Evolutionary conservation across 2,797 vertebrate genomes (phyloP), one percentile per base, ranked within the genome.

Genomic region (Hypotaenidia okinawae): DNA sequence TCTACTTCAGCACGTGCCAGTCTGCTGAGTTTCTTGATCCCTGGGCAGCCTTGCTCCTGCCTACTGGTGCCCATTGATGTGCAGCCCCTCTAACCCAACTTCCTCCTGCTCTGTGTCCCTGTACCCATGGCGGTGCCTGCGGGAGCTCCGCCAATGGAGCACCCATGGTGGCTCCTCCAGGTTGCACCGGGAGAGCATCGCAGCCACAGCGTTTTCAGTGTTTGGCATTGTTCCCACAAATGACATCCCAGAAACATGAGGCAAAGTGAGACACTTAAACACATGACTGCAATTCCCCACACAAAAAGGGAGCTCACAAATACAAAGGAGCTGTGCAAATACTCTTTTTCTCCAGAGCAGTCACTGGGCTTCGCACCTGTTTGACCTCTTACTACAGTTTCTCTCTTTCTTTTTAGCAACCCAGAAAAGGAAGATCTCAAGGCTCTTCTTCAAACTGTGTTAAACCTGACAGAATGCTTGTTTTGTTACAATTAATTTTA

Each of bases 191-290:
- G 33, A 66, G 0, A 0, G 45, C 8, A 3, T 52, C 13, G 45
- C 37, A 45, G n/a, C 0, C 1, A 64, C n/a, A 64, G 6, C 6
- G 19, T 8, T 39, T 64, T 32, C 0, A 0, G 11, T 43, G 41
- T 4, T 0, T 1, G 41, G 13, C 30, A 51, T 64, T 3, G 0
- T 35, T 81, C 18, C 16, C 30, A 4, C 25, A 37, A 68, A 78
- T 72, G 23, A 33, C 14, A 59, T 33, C 15, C 8, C 15, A 68
- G 62, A 76, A 84, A 76, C 0, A 0, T 11, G 33, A 37, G 15
- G 15, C 14, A 49, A 90, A 15, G 11, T 85, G 32, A n/a, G 39
- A 35, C 2, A 2, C 16, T 39, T 74, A 70, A 89, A 37, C 52
- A 37, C 13, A 16, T 32, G 49, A 43, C 16, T 57, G 7, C 19